Conservation (phyloP, 64 coral and sea anemone genomes). For the Stylophora pistillata region DNA sequence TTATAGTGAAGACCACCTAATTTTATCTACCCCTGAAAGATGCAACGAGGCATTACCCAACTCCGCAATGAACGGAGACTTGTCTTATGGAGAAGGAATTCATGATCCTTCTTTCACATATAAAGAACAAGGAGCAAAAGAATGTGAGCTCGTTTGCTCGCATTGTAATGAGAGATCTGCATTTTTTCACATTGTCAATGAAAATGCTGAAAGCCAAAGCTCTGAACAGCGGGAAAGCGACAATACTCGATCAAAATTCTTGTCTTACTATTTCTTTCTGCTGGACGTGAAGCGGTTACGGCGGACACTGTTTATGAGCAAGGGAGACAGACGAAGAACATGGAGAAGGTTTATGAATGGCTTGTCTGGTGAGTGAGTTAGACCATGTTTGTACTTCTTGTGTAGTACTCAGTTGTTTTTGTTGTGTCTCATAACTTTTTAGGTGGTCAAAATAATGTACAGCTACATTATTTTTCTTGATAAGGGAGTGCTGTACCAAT, state of each 20-base stretch:
- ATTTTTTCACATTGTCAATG: neutral
- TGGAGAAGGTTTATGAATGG: constrained; percentile 23
- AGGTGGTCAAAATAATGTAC: no score
- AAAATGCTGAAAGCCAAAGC: neutral
- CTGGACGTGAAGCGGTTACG: constrained; percentile 39
- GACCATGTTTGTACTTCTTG: neutral
- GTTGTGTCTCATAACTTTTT: no score
- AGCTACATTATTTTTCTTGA: no score
- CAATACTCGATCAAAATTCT: constrained; percentile 7
- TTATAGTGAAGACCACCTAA: neutral
- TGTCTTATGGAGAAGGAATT: neutral
- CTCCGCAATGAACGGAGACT: no score
- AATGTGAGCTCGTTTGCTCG: neutral
- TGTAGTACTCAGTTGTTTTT: no score
- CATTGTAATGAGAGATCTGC: constrained; percentile 4
- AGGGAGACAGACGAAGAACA: constrained; percentile 34
- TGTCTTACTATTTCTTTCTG: constrained; percentile 49
- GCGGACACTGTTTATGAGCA: constrained; percentile 28
- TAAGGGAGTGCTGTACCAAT: no score
- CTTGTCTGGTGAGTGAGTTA: constrained; percentile 26
- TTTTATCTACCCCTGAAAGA: neutral
- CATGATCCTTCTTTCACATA: neutral
- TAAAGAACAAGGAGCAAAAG: neutral
- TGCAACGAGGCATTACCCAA: neutral
- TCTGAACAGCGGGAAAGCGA: neutral